Evolutionary conservation across 2,113 vertebrate genomes (phyloP).

Genomic region (Zeus faber): DNA sequence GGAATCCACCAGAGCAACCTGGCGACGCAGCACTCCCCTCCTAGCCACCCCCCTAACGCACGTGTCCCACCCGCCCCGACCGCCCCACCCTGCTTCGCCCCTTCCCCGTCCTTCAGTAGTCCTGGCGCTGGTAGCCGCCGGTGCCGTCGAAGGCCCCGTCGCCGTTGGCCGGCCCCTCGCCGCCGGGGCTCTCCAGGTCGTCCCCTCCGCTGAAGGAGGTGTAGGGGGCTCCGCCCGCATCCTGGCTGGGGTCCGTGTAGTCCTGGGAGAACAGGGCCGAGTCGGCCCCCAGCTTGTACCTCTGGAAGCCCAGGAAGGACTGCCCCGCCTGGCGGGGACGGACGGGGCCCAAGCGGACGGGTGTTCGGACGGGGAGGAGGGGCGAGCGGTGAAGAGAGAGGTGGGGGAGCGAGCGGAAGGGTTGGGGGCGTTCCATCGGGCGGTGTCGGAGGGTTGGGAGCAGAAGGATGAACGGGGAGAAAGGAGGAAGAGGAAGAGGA

Average conservation of each 20-base stretch:
- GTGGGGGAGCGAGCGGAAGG: conserved; percentile 29
- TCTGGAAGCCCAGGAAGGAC: conserved; percentile 89
- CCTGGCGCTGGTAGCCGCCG: conserved; percentile 89
- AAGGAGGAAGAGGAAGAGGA: conserved; percentile 3
- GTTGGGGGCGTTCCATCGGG: too few species aligned
- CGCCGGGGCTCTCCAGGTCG: conserved; percentile 74
- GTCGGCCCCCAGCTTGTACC: conserved; percentile 91
- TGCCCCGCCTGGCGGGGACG: conserved; percentile 80
- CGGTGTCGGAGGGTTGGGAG: neutral
- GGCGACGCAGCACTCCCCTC: too few species aligned
- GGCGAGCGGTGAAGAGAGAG: conserved; percentile 8
- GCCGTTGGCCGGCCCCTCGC: conserved; percentile 72
- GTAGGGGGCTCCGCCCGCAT: conserved; percentile 81
- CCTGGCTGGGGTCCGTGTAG: conserved; percentile 95
- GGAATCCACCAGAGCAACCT: too few species aligned
- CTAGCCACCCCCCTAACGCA: neutral
- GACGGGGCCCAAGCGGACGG: neutral
- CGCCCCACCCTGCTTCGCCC: neutral
- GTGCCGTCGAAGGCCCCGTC: conserved; percentile 78
- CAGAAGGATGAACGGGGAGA: conserved; percentile 8
- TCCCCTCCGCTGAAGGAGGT: conserved; percentile 84
- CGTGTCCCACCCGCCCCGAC: neutral
- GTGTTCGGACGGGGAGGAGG: neutral
- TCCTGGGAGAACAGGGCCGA: conserved; percentile 97
- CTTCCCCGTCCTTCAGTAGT: conserved; percentile 74